phyloP scores from a whole-genome alignment of 2,888 invertebrate species.

The Blera fallax region DNA sequence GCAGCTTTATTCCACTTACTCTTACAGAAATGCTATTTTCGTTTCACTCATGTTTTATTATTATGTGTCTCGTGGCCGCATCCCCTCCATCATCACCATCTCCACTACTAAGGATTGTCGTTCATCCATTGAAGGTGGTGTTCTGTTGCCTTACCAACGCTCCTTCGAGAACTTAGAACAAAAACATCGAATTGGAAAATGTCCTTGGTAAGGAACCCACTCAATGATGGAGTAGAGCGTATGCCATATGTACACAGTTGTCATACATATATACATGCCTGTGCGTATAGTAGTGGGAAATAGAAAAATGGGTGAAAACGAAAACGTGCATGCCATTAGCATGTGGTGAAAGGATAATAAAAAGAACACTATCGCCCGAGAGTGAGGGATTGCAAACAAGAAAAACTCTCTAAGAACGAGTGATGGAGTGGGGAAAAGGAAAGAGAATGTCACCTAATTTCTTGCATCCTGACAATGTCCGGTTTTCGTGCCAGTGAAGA shows the following conservation, averaged over 20 bases:
- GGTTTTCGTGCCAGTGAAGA: neutral
- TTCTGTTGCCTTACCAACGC: neutral
- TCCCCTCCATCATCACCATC: too few species aligned
- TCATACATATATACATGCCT: too few species aligned
- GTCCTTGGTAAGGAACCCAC: conserved; percentile 29
- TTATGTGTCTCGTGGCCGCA: conserved; percentile 2
- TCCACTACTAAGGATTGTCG: neutral
- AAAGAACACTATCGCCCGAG: neutral
- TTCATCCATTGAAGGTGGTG: conserved; percentile 34
- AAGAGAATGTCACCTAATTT: conserved; percentile 45
- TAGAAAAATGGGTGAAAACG: conserved; percentile 48
- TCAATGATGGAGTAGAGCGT: conserved; percentile 2
- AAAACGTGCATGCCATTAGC: conserved; percentile 51
- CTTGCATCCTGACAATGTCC: conserved; percentile 50
- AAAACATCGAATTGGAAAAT: conserved; percentile 44
- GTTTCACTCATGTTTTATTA: conserved; percentile 24
- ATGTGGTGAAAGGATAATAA: conserved; percentile 40
- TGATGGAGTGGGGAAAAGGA: neutral
- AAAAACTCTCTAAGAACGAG: neutral
- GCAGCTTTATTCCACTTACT: neutral
- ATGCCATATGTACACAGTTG: neutral
- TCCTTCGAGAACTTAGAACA: neutral
- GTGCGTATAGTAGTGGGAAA: neutral
- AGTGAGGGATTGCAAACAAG: neutral
- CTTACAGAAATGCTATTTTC: conserved; percentile 10